phyloP scores from a whole-genome alignment of 2,888 invertebrate species.

The Caenorhabditis sp. region DNA sequence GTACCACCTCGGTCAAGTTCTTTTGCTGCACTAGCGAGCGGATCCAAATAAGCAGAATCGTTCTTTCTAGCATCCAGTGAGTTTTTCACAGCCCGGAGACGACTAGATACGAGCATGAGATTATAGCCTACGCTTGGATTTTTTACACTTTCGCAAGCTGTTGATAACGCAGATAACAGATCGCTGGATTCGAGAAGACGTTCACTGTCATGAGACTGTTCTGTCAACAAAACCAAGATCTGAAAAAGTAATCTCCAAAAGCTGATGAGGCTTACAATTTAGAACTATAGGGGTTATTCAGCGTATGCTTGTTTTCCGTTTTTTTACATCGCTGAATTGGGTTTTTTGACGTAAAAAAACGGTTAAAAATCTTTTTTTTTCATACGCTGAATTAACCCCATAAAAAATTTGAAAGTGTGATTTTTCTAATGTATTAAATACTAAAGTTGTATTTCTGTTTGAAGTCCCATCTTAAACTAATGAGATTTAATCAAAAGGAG shows the following conservation, averaged over 20 bases:
- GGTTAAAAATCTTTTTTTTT: no score
- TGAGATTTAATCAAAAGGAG: no score
- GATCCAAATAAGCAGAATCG: slow-evolving; percentile 22
- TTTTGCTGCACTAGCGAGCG: slow-evolving; percentile 32
- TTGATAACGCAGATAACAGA: slow-evolving; percentile 26
- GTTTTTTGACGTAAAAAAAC: no score
- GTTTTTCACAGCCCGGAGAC: slow-evolving; percentile 53
- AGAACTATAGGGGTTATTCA: no score
- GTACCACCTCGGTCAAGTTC: slow-evolving; percentile 49
- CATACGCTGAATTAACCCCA: no score
- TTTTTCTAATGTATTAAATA: no score
- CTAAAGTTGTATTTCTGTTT: no score
- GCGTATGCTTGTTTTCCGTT: no score
- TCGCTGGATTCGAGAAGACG: slow-evolving; percentile 41
- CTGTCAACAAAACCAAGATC: slow-evolving; percentile 61
- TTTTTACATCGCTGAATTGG: no score
- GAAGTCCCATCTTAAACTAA: no score
- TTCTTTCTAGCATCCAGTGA: slow-evolving; percentile 20
- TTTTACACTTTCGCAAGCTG: slow-evolving; percentile 54
- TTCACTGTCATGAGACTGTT: slow-evolving; percentile 55
- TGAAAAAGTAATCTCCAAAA: slow-evolving; percentile 2
- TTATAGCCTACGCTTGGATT: slow-evolving; percentile 61
- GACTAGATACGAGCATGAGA: slow-evolving; percentile 56
- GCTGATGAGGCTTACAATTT: background rate
- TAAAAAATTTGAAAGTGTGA: no score